Evolutionary conservation across 2,113 vertebrate species (phyloP).

Genomic region (Heterotis niloticus): DNA sequence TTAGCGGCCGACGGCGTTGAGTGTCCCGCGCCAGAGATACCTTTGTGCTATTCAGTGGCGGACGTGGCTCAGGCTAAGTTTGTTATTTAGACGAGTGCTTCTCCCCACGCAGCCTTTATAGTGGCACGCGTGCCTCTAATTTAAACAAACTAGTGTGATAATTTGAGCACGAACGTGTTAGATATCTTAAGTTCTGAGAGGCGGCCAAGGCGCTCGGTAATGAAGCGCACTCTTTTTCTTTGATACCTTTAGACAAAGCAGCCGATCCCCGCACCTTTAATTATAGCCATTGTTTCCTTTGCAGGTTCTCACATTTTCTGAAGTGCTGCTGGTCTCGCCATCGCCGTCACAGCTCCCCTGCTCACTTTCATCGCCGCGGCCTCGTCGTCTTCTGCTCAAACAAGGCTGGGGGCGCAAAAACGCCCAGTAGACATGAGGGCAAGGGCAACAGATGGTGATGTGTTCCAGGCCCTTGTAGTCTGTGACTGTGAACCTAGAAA

Average conservation of each 20-base stretch:
- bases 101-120: not conserved
- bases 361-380: not conserved
- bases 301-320: conserved; percentile 9
- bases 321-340: conserved; percentile 10
- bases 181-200: not conserved
- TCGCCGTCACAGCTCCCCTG: not conserved
- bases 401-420: not conserved
- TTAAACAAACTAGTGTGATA: not conserved
- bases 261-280: conserved; percentile 22
- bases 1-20: conserved; percentile 7
- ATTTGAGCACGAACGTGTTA: not conserved
- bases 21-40: conserved; percentile 10
- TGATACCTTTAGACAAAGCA: conserved; percentile 23
- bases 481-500: not conserved
- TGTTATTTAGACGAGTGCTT: not conserved
- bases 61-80: not conserved
- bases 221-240: conserved; percentile 18
- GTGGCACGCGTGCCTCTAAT: not conserved
- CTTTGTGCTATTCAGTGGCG: conserved; percentile 8
- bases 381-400: conserved; percentile 9
- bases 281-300: conserved; percentile 25
- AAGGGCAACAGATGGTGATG: not conserved
- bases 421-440: not conserved
- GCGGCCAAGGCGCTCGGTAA: conserved; percentile 9
- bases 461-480: not conserved